A percentile compares a stretch with the other conserved stretches of the same genome.
Evolutionary conservation across 2,113 vertebrate genomes (phyloP).

Genomic region (Carassius gibelio): DNA sequence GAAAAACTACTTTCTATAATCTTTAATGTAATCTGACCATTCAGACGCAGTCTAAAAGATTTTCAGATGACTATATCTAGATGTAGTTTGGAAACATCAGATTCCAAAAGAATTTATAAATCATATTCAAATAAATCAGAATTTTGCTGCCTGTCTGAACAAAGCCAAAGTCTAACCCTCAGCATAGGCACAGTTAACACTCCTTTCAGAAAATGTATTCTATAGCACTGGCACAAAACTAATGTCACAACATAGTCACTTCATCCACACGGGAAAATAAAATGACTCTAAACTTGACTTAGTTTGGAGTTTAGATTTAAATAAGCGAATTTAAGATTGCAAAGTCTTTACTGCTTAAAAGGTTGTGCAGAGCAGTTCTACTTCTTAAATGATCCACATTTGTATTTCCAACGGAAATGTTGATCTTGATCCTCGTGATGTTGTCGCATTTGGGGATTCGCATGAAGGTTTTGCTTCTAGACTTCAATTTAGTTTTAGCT

Average conservation of each 20-base stretch:
- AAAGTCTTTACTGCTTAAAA: conserved; percentile 23
- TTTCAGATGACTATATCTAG: background rate
- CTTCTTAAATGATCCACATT: conserved; percentile 78
- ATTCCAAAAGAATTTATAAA: background rate
- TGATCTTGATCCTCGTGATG: conserved; percentile 80
- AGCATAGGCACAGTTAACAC: conserved; percentile 7
- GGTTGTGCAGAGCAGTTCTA: conserved; percentile 76
- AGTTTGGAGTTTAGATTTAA: conserved; percentile 6
- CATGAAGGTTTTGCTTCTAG: conserved; percentile 80
- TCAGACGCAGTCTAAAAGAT: background rate
- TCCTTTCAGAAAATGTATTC: conserved; percentile 7
- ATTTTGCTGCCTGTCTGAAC: conserved; percentile 16
- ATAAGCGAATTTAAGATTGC: background rate
- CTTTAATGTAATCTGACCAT: background rate
- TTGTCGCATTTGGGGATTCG: conserved; percentile 84
- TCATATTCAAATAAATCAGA: background rate
- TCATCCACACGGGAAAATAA: background rate
- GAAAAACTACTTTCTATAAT: background rate
- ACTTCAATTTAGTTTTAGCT: conserved; percentile 55
- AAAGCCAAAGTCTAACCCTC: conserved; percentile 10
- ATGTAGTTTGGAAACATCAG: background rate
- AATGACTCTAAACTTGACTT: conserved; percentile 10
- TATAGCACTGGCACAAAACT: conserved; percentile 24
- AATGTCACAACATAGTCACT: conserved; percentile 15
- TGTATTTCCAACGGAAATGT: conserved; percentile 85